Base-by-base conservation (phyloP, 2,113 vertebrate species). In the Barnardius zonarius region DNA sequence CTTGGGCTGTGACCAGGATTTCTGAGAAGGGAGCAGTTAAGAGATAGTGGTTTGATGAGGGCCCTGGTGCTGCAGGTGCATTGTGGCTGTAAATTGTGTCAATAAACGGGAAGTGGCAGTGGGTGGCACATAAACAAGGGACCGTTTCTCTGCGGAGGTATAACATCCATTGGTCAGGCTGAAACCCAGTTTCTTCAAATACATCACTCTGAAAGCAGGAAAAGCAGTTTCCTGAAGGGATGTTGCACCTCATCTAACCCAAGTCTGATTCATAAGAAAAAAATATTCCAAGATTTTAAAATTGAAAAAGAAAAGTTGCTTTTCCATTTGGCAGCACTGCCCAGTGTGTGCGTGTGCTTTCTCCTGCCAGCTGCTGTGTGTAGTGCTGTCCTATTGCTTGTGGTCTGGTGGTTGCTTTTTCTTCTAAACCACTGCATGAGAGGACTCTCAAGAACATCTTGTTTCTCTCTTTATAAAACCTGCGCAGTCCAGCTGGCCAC, bases 1-100 rank as follows among this genome's bases (percentile, higher is more conserved):
- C 17, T 5, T 46, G 51, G 51, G 24, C 10, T 0, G 0, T 18
- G 55, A 10, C 3, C 62, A 19, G 73, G 43, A 10, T 46, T 12
- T 35, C 61, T 17, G 37, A 30, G 57, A 8, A 25, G 46, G 90
- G 62, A 61, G 52, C 55, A 39, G 49, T 22, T n/a, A 4, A 27
- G 57, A 22, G 28, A 13, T 12, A 13, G 16, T 13, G 63, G 17
- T 37, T 18, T 27, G 44, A 13, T 18, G 10, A 6, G 2, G 35
- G 48, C 66, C 43, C 5, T 51, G 41, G 48, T 13, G 0, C 66
- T 31, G 86, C 3, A 1, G 69, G 12, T 6, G 24, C 79, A 4
- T 46, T 1, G 11, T n/a, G 54, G 76, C 87, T 87, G 83, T 78
- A 23, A 8, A 23, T 75, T 3, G 0, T 22, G 3, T 2, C 4